These are phyloP conservation scores for Temnothorax longispinosus DNA, from an alignment of 1,140 invertebrate species.

Conservation along the genomic window DNA sequence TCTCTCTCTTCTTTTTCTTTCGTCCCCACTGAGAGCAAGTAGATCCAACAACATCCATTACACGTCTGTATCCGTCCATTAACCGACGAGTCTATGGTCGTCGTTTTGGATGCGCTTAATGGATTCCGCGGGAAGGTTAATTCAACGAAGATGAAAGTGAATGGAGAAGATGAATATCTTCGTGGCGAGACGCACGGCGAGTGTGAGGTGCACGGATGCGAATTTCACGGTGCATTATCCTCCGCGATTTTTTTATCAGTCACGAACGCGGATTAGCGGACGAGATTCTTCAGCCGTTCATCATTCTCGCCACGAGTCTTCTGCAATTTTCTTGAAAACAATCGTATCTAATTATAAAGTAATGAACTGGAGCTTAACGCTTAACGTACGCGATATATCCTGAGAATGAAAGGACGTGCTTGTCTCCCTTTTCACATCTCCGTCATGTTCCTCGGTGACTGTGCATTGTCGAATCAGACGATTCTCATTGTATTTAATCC, in stretches of 20 bases:
- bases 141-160: slow-evolving; percentile 57
- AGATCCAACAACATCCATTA: slow-evolving; percentile 58
- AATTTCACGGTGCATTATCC: slow-evolving; percentile 38
- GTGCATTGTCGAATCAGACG: not conserved
- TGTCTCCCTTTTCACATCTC: not conserved
- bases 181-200: not conserved
- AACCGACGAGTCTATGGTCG: slow-evolving; percentile 53
- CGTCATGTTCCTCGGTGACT: not conserved
- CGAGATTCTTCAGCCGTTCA: not conserved
- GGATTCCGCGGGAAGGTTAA: slow-evolving; percentile 55
- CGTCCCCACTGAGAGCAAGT: not conserved
- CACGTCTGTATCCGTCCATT: slow-evolving; percentile 55
- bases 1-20: not conserved
- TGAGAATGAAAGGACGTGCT: not conserved
- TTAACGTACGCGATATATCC: not conserved
- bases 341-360: not conserved
- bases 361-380: not conserved
- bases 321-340: not conserved
- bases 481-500: not conserved
- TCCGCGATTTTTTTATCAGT: slow-evolving; percentile 15
- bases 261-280: not conserved
- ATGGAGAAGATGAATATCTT: slow-evolving; percentile 29
- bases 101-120: slow-evolving; percentile 55
- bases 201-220: not conserved
- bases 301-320: not conserved